phyloP scores from a whole-genome alignment of 1,140 invertebrate genomes.

The Brachionus plicatilis region DNA sequence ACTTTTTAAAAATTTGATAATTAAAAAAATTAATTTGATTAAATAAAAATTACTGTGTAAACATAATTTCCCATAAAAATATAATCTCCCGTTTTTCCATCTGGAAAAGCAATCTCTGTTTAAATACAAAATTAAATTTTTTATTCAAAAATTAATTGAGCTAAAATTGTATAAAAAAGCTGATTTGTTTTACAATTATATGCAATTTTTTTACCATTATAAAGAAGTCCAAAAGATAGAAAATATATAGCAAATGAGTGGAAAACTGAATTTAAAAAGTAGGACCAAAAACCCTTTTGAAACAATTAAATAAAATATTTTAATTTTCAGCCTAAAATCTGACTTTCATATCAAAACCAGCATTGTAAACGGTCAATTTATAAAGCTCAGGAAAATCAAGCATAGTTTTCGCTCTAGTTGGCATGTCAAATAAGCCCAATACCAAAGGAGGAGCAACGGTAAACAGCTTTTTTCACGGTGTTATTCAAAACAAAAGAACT shows the following conservation, averaged over 20 bases:
- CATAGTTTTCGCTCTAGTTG: neutral
- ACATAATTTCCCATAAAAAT: conserved; percentile 89
- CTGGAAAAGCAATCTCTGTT: conserved; percentile 58
- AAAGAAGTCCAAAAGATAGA: conserved; percentile 64
- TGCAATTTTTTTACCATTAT: conserved; percentile 1
- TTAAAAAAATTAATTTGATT: neutral
- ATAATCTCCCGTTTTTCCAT: conserved; percentile 79
- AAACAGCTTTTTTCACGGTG: conserved; percentile 44
- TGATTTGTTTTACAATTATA: neutral
- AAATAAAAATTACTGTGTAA: conserved; percentile 64
- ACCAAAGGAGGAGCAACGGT: conserved; percentile 31
- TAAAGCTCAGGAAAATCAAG: conserved; percentile 31
- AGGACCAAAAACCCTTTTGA: conserved; percentile 79
- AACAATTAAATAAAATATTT: neutral
- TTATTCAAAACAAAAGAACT: neutral
- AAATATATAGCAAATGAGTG: conserved; percentile 92
- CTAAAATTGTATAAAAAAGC: neutral
- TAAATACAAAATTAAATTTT: conserved; percentile 51
- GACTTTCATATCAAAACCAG: conserved; percentile 28
- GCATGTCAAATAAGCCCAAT: conserved; percentile 30
- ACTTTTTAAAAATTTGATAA: conserved; percentile 51
- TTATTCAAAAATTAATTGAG: neutral
- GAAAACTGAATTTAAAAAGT: conserved; percentile 84
- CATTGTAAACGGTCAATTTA: neutral
- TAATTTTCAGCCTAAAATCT: neutral